Evolutionary conservation across 2,888 invertebrate genomes (phyloP).

Genomic region (Halictus quadricinctus): DNA sequence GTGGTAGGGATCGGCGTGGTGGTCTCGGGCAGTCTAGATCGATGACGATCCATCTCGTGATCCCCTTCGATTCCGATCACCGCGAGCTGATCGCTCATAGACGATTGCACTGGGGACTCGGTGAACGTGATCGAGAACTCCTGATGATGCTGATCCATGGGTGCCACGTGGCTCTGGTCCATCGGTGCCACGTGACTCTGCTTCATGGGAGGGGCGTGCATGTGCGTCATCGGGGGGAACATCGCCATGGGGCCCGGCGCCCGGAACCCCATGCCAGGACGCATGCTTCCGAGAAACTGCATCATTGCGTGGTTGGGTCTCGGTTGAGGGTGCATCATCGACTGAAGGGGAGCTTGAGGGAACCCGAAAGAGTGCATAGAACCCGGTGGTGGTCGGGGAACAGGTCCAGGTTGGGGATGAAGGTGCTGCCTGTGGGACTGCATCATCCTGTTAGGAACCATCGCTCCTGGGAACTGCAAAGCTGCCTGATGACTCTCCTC

Average conservation of each 20-base stretch:
- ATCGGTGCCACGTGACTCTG: background rate
- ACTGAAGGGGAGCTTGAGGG: slow-evolving; percentile 56
- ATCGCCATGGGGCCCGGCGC: slow-evolving; percentile 54
- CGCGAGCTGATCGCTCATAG: slow-evolving; percentile 29
- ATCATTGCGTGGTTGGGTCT: slow-evolving; percentile 60
- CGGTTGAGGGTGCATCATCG: slow-evolving; percentile 51
- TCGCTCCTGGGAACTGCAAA: background rate
- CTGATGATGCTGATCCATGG: background rate
- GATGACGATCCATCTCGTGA: slow-evolving; percentile 33
- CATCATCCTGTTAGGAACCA: slow-evolving; percentile 45
- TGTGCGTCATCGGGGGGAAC: slow-evolving; percentile 68
- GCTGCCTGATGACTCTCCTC: slow-evolving; percentile 37
- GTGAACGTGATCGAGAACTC: slow-evolving; percentile 56
- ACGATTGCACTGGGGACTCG: slow-evolving; percentile 49
- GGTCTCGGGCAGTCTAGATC: slow-evolving; percentile 46
- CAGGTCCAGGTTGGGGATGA: slow-evolving; percentile 11
- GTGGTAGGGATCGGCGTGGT: slow-evolving; percentile 36
- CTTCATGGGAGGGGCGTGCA: slow-evolving; percentile 61
- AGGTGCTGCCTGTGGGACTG: slow-evolving; percentile 35
- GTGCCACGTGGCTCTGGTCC: background rate
- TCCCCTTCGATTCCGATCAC: slow-evolving; percentile 23
- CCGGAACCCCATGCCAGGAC: slow-evolving; percentile 55
- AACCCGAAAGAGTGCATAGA: slow-evolving; percentile 45
- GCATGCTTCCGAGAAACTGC: slow-evolving; percentile 61
- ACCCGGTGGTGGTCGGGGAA: slow-evolving; percentile 19